A percentile compares a stretch with the other conserved stretches of the same genome.
These are phyloP conservation scores for Zygothrica quintamaculata DNA, from an alignment of 2,888 invertebrate species.

Conservation along the genomic window DNA sequence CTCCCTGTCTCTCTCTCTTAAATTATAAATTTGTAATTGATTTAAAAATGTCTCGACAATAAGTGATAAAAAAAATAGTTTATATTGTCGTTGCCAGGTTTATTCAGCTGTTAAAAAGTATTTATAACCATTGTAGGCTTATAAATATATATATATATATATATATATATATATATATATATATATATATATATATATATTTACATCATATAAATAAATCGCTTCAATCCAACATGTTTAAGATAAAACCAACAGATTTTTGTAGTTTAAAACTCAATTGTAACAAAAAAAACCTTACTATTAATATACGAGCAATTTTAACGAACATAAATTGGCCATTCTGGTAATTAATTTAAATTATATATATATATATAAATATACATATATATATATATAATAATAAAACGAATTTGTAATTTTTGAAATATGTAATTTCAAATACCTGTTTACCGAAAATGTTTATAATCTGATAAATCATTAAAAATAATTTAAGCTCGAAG, in stretches of 20 bases:
- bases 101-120: slow-evolving; percentile 43
- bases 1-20: slow-evolving; percentile 10
- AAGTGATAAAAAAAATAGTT: slow-evolving; percentile 42
- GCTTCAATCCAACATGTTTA: slow-evolving; percentile 15
- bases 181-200: slow-evolving; percentile 3
- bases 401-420: slow-evolving; percentile 22
- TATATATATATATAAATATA: not conserved
- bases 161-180: not conserved
- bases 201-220: slow-evolving; percentile 9
- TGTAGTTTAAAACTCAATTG: slow-evolving; percentile 26
- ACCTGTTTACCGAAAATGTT: slow-evolving; percentile 6
- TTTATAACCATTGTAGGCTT: slow-evolving; percentile 42
- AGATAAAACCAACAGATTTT: slow-evolving; percentile 18
- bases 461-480: slow-evolving; percentile 13
- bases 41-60: slow-evolving; percentile 38
- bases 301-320: slow-evolving; percentile 7
- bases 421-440: slow-evolving; percentile 21
- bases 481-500: slow-evolving; percentile 14
- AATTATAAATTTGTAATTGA: slow-evolving; percentile 10
- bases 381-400: slow-evolving; percentile 5
- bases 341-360: slow-evolving; percentile 14
- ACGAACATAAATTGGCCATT: slow-evolving; percentile 9
- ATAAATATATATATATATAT: slow-evolving; percentile 32
- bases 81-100: slow-evolving; percentile 37
- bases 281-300: too few species aligned